Evolutionary conservation across 1,140 invertebrate genomes (phyloP).

Genomic region (Stegodyphus dumicola): DNA sequence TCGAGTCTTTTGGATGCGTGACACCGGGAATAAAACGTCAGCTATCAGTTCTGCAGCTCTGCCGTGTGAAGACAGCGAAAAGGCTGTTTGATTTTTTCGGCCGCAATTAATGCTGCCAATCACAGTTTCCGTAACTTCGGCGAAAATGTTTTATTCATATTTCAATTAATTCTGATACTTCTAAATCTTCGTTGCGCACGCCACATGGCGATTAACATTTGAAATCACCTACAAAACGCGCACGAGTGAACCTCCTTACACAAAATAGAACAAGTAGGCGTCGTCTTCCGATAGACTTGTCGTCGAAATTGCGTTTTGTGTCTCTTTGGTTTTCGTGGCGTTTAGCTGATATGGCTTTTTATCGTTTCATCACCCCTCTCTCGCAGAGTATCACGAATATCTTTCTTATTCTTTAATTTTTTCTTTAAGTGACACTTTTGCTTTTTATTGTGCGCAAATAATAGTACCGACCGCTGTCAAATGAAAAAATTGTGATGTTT

Average conservation of each 20-base stretch:
- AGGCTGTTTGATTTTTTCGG: not conserved
- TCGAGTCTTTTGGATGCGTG: not conserved
- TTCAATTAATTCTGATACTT: conserved; percentile 41
- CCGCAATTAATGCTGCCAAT: conserved; percentile 42
- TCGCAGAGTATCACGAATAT: not conserved
- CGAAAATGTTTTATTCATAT: conserved; percentile 46
- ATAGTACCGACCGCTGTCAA: too few species aligned
- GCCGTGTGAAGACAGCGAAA: conserved; percentile 21
- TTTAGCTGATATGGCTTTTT: too few species aligned
- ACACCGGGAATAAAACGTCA: not conserved
- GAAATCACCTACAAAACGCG: conserved; percentile 21
- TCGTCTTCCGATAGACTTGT: not conserved
- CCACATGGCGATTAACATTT: conserved; percentile 30
- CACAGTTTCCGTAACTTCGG: conserved; percentile 37
- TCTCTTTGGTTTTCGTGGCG: too few species aligned
- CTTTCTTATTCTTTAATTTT: too few species aligned
- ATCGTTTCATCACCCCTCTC: not conserved
- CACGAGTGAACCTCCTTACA: not conserved
- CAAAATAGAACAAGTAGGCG: not conserved
- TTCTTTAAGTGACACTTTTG: too few species aligned
- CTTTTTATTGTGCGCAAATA: too few species aligned
- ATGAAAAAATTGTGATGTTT: too few species aligned
- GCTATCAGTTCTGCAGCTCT: not conserved
- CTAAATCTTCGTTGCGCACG: not conserved
- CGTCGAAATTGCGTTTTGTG: too few species aligned